Evolutionary conservation across 1,140 invertebrate species (phyloP).

Genomic region (Apocrypta bakeri): DNA sequence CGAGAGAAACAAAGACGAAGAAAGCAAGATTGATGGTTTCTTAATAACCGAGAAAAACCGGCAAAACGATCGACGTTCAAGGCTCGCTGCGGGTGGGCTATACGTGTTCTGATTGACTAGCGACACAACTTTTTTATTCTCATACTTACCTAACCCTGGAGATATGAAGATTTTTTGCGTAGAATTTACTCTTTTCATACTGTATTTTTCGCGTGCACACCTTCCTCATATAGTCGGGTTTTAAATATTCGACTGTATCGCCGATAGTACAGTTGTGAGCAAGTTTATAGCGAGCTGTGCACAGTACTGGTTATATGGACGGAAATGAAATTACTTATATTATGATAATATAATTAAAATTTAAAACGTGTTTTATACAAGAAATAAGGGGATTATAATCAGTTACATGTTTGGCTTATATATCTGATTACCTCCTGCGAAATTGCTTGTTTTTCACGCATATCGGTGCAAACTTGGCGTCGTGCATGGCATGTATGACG

Average conservation of each 20-base stretch:
- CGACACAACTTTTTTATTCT: conserved; percentile 18
- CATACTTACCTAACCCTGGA: background rate
- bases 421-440: background rate
- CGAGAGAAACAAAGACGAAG: background rate
- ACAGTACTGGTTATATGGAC: too few relatives aligned
- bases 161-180: background rate
- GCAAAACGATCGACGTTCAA: conserved; percentile 66
- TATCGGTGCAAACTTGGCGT: background rate
- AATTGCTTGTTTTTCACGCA: background rate
- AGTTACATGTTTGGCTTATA: background rate
- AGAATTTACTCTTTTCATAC: background rate
- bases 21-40: conserved; percentile 70
- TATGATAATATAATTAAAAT: background rate
- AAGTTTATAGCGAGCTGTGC: too few relatives aligned
- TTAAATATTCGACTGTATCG: background rate
- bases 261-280: too few relatives aligned
- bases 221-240: background rate
- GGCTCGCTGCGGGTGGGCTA: conserved; percentile 63
- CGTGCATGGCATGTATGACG: background rate
- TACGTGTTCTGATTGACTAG: conserved; percentile 4
- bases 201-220: background rate
- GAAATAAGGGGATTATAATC: background rate
- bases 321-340: too few relatives aligned
- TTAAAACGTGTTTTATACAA: background rate
- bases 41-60: conserved; percentile 73